Conservation (phyloP, 2,888 invertebrate genomes). For the Eupsilia transversa region DNA sequence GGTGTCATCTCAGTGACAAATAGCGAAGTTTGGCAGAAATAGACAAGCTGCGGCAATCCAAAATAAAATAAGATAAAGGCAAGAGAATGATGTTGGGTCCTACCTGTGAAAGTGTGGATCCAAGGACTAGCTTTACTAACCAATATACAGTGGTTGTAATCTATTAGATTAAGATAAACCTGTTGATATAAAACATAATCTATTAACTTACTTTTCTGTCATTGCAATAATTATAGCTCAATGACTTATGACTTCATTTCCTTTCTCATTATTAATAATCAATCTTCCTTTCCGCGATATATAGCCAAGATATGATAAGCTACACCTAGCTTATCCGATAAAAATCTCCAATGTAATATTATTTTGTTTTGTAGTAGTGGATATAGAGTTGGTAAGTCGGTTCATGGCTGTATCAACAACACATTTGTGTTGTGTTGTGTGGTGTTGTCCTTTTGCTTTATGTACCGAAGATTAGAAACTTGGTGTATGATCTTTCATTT, state of each 20-base stretch:
- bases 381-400: neutral
- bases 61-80: neutral
- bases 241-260: conserved; percentile 9
- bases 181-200: conserved; percentile 1
- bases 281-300: conserved; percentile 10
- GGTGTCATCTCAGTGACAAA: neutral
- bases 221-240: conserved; percentile 8
- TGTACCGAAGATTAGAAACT: neutral
- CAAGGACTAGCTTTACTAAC: neutral
- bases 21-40: neutral
- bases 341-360: conserved; percentile 11
- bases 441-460: neutral
- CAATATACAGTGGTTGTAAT: conserved; percentile 9
- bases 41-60: neutral
- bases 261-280: conserved; percentile 18
- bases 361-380: conserved; percentile 17
- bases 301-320: conserved; percentile 28
- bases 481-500: neutral
- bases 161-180: conserved; percentile 4
- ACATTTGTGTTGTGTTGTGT: neutral
- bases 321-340: conserved; percentile 12
- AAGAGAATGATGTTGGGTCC: neutral
- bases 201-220: neutral
- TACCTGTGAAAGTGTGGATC: neutral
- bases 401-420: neutral